Evolutionary conservation across 2,888 invertebrate species (phyloP), one percentile per base, ranked within the genome.

Genomic region (Mactromeris polynyma): DNA sequence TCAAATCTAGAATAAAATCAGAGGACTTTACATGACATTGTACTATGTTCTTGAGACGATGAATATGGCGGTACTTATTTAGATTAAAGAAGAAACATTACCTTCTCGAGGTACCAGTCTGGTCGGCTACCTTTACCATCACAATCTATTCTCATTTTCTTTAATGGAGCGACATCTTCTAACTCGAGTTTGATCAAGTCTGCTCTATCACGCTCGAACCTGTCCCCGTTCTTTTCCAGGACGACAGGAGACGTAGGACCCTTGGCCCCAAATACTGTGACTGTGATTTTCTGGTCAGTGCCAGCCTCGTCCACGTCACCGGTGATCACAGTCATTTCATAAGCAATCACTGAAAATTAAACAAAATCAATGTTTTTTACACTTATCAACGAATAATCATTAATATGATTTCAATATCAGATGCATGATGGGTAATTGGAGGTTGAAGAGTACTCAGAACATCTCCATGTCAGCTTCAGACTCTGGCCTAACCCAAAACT

Each of bases 261-360:
- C 51, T 94, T 94, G 33, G 93, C 91, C 46, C 96, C 96, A 91
- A 96, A 96, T 73, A 95, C 94, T 14, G 96, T 96, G 78, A 96
- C 92, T 54, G 94, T 94, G 86, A 96, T 94, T 88, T 95, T 93
- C 86, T 94, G 93, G 89, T 96, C 96, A 0, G 96, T 96, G 7
- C 96, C 96, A 0, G 96, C 96, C 21, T 95, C 94, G 1, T 95
- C 86, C 7, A 95, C 93, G 91, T 96, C 96, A 4, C 96, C 96
- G 0, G 96, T 96, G 81, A 93, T 90, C 9, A 96, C 92, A 14
- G 96, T 96, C 87, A 96, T 93, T 93, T 96, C 96, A 91, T 96
- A 96, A 0, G 95, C 94, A n/a, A 97, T 93, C 96, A 96, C 97
- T 96, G 94, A n/a, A n/a, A n/a, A n/a, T n/a, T 26, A 92, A 93